Evolutionary conservation across 1,140 invertebrate genomes (phyloP).

Genomic region (Teleopsis dalmanni): DNA sequence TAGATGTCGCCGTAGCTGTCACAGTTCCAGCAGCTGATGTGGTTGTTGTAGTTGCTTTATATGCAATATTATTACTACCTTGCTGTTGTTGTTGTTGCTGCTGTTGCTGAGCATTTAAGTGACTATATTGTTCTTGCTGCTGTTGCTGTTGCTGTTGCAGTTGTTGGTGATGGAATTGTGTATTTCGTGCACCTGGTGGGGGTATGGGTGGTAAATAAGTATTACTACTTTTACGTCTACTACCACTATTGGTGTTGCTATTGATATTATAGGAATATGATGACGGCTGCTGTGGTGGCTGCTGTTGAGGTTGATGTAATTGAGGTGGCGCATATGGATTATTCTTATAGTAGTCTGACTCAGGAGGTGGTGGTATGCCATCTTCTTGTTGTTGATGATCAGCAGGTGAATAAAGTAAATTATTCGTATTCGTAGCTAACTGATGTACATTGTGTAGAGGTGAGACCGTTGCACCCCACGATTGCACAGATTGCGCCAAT

Average conservation of each 20-base stretch:
- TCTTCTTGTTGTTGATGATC: conserved; percentile 31
- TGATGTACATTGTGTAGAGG: conserved; percentile 37
- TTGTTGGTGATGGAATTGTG: conserved; percentile 22
- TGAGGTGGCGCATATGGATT: conserved; percentile 27
- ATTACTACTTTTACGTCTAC: conserved; percentile 29
- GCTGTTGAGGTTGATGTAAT: conserved; percentile 16
- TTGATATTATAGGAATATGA: conserved; percentile 13
- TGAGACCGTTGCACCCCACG: conserved; percentile 37
- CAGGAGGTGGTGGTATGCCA: conserved; percentile 5
- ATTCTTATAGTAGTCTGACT: conserved; percentile 28
- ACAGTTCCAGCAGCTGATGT: not conserved
- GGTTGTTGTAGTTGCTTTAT: conserved; percentile 7
- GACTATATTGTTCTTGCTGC: conserved; percentile 21
- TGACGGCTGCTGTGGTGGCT: conserved; percentile 6
- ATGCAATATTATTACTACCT: conserved; percentile 7
- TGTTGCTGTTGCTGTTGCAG: conserved; percentile 18
- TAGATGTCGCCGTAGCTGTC: not conserved
- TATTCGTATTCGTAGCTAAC: conserved; percentile 40
- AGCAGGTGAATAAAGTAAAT: conserved; percentile 39
- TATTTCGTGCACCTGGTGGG: conserved; percentile 21
- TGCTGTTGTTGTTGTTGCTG: conserved; percentile 14
- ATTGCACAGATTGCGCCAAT: conserved; percentile 19
- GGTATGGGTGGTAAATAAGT: conserved; percentile 36
- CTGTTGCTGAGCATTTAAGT: conserved; percentile 14
- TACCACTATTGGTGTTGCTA: conserved; percentile 16